Conservation (phyloP, 2,113 vertebrate genomes). For the Cebus imitator region DNA sequence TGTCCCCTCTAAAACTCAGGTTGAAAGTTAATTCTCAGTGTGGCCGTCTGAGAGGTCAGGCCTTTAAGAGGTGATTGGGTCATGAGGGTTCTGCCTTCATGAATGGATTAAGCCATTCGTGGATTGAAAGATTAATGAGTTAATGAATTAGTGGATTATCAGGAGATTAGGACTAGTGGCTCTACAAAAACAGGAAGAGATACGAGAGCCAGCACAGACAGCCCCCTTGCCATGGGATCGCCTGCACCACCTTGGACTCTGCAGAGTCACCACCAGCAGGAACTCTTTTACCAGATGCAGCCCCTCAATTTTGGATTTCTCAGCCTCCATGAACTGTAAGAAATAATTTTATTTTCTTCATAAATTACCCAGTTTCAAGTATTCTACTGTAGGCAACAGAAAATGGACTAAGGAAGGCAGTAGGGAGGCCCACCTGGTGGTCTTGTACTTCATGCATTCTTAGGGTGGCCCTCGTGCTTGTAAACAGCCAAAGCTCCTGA, state of each 20-base stretch:
- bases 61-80: neutral
- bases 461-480: neutral
- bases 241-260: neutral
- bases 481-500: neutral
- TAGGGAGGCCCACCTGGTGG: neutral
- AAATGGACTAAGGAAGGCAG: neutral
- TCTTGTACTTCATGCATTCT: neutral
- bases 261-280: neutral
- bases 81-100: neutral
- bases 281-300: neutral
- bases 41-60: neutral
- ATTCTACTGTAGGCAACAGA: neutral
- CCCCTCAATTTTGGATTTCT: neutral
- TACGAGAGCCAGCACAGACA: neutral
- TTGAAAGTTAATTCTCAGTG: neutral
- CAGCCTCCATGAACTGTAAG: neutral
- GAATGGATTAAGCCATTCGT: neutral
- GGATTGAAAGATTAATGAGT: neutral
- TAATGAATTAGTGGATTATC: neutral
- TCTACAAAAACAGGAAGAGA: neutral
- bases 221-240: neutral
- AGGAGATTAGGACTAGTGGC: neutral
- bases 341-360: neutral
- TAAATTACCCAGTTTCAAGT: neutral
- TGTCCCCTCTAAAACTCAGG: neutral